Conservation (phyloP, 1,140 invertebrate species). For the Archivesica marissinica region DNA sequence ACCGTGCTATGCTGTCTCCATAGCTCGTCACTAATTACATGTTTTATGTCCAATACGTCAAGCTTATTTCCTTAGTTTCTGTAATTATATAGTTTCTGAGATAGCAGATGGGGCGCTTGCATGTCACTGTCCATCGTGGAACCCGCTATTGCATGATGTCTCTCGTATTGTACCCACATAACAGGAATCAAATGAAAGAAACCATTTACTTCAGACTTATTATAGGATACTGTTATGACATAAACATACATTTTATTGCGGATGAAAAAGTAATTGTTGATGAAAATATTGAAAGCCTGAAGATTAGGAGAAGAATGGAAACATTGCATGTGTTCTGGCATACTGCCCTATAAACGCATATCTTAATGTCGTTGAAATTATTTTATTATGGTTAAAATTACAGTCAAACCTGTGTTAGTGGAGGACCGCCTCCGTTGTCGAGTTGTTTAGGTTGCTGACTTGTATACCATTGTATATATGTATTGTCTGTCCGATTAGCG, state of each 20-base stretch:
- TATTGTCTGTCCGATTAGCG: too few species aligned
- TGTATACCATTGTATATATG: too few species aligned
- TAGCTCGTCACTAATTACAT: conserved; percentile 40
- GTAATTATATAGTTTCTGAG: conserved; percentile 40
- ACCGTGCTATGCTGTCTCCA: neutral
- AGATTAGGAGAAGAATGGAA: neutral
- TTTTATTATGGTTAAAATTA: too few species aligned
- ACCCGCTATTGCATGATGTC: neutral
- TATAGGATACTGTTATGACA: conserved; percentile 43
- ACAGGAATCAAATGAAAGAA: conserved; percentile 49
- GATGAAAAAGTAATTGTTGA: conserved; percentile 21
- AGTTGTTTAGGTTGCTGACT: too few species aligned
- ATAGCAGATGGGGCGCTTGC: conserved; percentile 37
- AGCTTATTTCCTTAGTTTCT: conserved; percentile 47
- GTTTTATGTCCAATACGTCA: conserved; percentile 40
- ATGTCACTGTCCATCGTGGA: conserved; percentile 35
- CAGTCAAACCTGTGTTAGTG: too few species aligned
- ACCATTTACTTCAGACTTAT: conserved; percentile 51
- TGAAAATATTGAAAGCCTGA: conserved; percentile 30
- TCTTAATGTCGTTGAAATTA: too few species aligned
- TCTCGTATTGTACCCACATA: conserved; percentile 5
- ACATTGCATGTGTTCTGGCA: neutral
- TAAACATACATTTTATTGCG: conserved; percentile 44
- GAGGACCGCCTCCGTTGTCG: too few species aligned
- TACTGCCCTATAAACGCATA: neutral